Evolutionary conservation across 2,888 invertebrate genomes (phyloP), one percentile per base, ranked within the genome.

Genomic region (Agonopterix alstromeriana): DNA sequence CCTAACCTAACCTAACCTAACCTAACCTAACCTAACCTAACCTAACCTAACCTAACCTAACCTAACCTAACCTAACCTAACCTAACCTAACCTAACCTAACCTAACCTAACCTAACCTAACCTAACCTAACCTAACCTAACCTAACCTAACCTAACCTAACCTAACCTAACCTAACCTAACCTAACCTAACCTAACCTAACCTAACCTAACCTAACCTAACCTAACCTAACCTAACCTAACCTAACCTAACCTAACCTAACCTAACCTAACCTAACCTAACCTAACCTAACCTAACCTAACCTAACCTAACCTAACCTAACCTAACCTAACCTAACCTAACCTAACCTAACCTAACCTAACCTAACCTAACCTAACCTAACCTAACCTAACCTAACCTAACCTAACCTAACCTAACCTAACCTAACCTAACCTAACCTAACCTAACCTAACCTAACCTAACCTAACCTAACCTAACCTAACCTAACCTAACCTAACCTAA

Each of bases 1-100:
- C 54, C 54, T 54, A 54, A 54, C 54, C 54, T 54, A 53, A 50
- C 53, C 51, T 53, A 53, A 53, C 50, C 53, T 53, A 51, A 53
- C 51, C 51, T 53, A 53, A 54, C 42, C 42, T 42, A 42, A 42
- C 42, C 42, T 42, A 42, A 42, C 42, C 42, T 44, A 48, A 52
- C 52, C 52, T 52, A 52, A 52, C 47, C 48, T 52, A 49, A 52
- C 52, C 49, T 52, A 49, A 52, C 50, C 51, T 51, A 49, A 45
- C 48, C 45, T 45, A 48, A 48, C 48, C 42, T 46, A 49, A 46
- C 49, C 49, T 50, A 49, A 46, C 49, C 48, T 44, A 50, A 50
- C 50, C 50, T 50, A 50, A 47, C 47, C 47, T 50, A 47, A 47
- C 47, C 50, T 46, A 47, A 48, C 48, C 50, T 50, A 50, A 50